A percentile compares a stretch with the other conserved stretches of the same genome.
Evolutionary conservation across 2,888 invertebrate genomes (phyloP).

Genomic region (Spodoptera littoralis): DNA sequence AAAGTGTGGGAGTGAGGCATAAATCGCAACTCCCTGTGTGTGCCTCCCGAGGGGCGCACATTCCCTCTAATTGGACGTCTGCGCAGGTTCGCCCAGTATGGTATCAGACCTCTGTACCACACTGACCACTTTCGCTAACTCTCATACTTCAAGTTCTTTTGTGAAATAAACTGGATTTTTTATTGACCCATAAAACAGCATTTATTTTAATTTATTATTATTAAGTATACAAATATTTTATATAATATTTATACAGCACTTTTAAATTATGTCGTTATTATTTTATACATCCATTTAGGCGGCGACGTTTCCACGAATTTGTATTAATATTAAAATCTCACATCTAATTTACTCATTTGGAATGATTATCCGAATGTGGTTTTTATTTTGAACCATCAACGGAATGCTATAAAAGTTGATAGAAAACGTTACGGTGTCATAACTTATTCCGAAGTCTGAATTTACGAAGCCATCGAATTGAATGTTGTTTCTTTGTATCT

Average conservation of each 20-base stretch:
- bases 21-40: slow-evolving; percentile 77
- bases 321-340: slow-evolving; percentile 33
- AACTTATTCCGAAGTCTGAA: slow-evolving; percentile 27
- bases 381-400: slow-evolving; percentile 48
- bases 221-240: slow-evolving; percentile 11
- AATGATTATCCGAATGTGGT: slow-evolving; percentile 44
- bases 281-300: slow-evolving; percentile 5
- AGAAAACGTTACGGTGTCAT: slow-evolving; percentile 33
- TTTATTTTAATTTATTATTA: slow-evolving; percentile 30
- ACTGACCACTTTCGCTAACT: slow-evolving; percentile 81
- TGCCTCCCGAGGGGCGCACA: slow-evolving; percentile 72
- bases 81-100: slow-evolving; percentile 76
- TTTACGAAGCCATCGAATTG: slow-evolving; percentile 38
- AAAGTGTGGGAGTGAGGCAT: slow-evolving; percentile 53
- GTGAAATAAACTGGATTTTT: slow-evolving; percentile 56
- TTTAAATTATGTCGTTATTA: slow-evolving; percentile 22
- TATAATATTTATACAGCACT: slow-evolving; percentile 13
- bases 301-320: slow-evolving; percentile 19
- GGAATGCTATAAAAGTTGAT: slow-evolving; percentile 58
- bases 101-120: slow-evolving; percentile 71
- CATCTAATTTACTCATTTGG: slow-evolving; percentile 27
- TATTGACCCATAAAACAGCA: slow-evolving; percentile 51
- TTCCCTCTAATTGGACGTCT: slow-evolving; percentile 87
- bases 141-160: slow-evolving; percentile 58
- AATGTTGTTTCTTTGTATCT: slow-evolving; percentile 39